Evolutionary conservation across 2,113 vertebrate species (phyloP).

Genomic region (Ondatra zibethicus): DNA sequence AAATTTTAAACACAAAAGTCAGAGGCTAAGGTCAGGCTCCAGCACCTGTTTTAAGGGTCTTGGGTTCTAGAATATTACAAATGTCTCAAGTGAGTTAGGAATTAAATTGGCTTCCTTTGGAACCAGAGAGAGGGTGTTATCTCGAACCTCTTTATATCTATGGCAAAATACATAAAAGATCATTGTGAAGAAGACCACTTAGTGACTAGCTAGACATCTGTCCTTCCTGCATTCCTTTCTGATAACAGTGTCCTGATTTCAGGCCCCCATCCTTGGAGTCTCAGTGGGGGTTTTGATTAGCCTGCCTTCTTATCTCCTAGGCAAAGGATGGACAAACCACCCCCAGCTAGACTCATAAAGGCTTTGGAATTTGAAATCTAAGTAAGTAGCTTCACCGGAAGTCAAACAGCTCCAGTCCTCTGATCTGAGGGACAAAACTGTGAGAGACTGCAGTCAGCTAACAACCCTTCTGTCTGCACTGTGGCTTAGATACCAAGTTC

Average conservation of each 20-base stretch:
- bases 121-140: neutral
- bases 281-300: neutral
- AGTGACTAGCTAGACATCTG: neutral
- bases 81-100: neutral
- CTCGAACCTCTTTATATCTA: neutral
- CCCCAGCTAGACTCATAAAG: neutral
- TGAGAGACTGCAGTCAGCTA: neutral
- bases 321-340: neutral
- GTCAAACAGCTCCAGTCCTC: neutral
- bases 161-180: neutral
- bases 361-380: neutral
- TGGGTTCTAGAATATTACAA: neutral
- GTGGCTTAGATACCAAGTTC: neutral
- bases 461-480: neutral
- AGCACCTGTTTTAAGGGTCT: neutral
- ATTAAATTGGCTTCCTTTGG: constrained; percentile 7
- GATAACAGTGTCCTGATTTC: neutral
- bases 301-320: neutral
- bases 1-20: neutral
- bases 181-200: neutral
- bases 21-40: neutral
- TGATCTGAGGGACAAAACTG: neutral
- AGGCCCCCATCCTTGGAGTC: neutral
- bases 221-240: neutral
- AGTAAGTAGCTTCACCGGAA: neutral